Evolutionary conservation across 2,888 invertebrate species (phyloP).

Genomic region (Empis livida): DNA sequence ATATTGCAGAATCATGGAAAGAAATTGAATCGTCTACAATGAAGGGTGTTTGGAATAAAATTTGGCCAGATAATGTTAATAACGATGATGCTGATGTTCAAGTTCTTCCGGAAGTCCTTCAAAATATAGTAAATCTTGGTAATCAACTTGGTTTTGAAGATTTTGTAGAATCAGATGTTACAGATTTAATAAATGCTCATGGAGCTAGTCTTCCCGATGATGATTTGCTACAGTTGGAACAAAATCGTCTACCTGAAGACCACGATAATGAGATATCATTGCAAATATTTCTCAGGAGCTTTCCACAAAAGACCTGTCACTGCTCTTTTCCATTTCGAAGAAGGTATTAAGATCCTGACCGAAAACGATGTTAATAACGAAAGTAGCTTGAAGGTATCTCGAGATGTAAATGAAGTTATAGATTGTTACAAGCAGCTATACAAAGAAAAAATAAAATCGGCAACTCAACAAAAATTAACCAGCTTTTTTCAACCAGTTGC

Average conservation of each 20-base stretch:
- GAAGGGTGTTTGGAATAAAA: conserved; percentile 15
- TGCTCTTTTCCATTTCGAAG: not conserved
- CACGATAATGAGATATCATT: conserved; percentile 3
- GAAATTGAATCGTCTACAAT: conserved; percentile 13
- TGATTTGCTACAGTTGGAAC: conserved; percentile 15
- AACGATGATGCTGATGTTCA: conserved; percentile 11
- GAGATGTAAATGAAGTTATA: not conserved
- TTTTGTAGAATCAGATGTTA: conserved; percentile 12
- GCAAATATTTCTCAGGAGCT: not conserved
- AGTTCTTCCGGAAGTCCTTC: conserved; percentile 13
- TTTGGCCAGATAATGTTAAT: conserved; percentile 15
- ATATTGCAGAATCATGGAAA: conserved; percentile 4
- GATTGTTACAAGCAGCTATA: not conserved
- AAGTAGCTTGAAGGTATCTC: not conserved
- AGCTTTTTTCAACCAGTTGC: not conserved
- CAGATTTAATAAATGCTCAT: conserved; percentile 13
- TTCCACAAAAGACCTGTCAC: not conserved
- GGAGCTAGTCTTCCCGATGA: conserved; percentile 15
- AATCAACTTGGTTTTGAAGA: conserved; percentile 14
- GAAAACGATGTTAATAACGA: not conserved
- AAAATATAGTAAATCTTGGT: conserved; percentile 9
- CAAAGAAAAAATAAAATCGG: not conserved
- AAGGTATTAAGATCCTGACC: not conserved
- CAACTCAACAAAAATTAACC: not conserved
- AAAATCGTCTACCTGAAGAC: conserved; percentile 11